Evolutionary conservation across 2,888 invertebrate genomes (phyloP).

Genomic region (Drosophila sordidula): DNA sequence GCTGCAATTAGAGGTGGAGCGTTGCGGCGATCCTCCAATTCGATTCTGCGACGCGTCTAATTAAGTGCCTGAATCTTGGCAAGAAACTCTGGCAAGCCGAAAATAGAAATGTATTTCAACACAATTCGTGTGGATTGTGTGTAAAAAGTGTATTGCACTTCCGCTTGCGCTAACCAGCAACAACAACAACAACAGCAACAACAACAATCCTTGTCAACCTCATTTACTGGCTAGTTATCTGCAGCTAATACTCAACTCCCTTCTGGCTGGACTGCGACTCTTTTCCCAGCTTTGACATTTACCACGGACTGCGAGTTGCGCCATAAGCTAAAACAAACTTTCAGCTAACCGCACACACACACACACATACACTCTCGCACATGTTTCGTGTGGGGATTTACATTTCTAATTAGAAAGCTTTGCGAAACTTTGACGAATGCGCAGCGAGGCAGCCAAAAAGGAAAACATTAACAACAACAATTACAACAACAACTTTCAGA

Average conservation of each 20-base stretch:
- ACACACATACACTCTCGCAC: constrained; percentile 23
- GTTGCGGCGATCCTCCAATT: constrained; percentile 26
- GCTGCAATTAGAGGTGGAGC: constrained; percentile 67
- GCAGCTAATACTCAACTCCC: constrained; percentile 48
- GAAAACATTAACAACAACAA: constrained; percentile 29
- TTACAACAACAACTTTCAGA: constrained; percentile 9
- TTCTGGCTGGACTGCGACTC: neutral
- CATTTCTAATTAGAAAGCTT: constrained; percentile 83
- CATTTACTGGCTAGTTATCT: constrained; percentile 56
- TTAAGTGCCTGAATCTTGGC: constrained; percentile 78
- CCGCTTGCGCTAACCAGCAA: constrained; percentile 25
- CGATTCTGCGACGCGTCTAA: constrained; percentile 67
- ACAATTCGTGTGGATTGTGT: constrained; percentile 30
- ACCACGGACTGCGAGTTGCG: constrained; percentile 33
- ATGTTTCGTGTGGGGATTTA: constrained; percentile 72
- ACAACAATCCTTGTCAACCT: constrained; percentile 31
- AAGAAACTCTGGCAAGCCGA: constrained; percentile 40
- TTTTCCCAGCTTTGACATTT: constrained; percentile 59
- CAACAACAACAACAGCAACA: constrained; percentile 35
- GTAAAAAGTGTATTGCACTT: constrained; percentile 44
- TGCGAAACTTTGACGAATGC: constrained; percentile 69
- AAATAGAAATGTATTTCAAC: constrained; percentile 74
- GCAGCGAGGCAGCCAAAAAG: constrained; percentile 24
- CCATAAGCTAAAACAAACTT: constrained; percentile 40
- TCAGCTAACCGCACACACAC: constrained; percentile 22